Percentiles rank a stretch among this genome's conserved stretches.
Evolutionary conservation across 1,140 invertebrate species (phyloP).

Genomic region (Cydia splendana): DNA sequence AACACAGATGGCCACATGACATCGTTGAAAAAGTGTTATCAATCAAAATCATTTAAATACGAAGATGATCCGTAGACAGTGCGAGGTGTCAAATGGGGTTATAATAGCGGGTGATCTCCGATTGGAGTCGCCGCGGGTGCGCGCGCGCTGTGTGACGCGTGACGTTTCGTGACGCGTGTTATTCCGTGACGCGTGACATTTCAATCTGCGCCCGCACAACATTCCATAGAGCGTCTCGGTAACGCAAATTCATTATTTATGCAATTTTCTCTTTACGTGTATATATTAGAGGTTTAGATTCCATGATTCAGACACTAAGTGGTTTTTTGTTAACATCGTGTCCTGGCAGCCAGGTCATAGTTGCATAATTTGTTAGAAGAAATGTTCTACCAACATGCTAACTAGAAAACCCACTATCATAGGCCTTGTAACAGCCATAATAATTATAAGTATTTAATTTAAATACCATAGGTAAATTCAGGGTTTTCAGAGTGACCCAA

Average conservation of each 20-base stretch:
- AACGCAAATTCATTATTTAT: slow-evolving; percentile 11
- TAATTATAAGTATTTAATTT: no score
- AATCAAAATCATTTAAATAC: slow-evolving; percentile 54
- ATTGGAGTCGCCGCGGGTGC: slow-evolving; percentile 36
- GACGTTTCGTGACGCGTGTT: slow-evolving; percentile 9
- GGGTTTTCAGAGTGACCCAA: no score
- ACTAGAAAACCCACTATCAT: no score
- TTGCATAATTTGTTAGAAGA: no score
- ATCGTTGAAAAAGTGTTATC: slow-evolving; percentile 24
- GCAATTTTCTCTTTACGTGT: slow-evolving; percentile 1
- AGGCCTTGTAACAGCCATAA: no score
- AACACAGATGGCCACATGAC: neutral
- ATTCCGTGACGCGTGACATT: slow-evolving; percentile 24
- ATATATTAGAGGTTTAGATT: neutral
- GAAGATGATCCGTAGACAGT: slow-evolving; percentile 49
- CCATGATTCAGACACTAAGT: neutral
- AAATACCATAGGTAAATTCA: no score
- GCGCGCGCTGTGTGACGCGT: slow-evolving; percentile 32
- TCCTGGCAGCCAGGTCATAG: no score
- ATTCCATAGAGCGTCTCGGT: neutral
- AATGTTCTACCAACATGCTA: no score
- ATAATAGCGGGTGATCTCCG: slow-evolving; percentile 48
- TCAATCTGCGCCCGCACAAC: slow-evolving; percentile 21
- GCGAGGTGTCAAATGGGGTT: slow-evolving; percentile 48
- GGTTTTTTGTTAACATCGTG: no score